Conservation (phyloP, 2,888 invertebrate species). For the Dasysyrphus albostriatus region DNA sequence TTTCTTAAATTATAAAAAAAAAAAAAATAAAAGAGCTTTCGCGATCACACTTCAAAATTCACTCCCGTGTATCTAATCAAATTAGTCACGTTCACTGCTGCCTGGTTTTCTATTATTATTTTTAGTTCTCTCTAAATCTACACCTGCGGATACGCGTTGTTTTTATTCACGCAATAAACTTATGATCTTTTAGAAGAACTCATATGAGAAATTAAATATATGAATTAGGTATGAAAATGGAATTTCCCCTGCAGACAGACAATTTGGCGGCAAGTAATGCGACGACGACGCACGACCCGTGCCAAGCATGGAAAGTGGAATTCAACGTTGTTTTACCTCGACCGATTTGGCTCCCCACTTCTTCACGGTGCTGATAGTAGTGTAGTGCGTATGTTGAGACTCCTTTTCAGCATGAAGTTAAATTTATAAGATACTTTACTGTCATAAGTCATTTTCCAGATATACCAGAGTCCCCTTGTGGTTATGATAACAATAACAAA, state of each 20-base stretch:
- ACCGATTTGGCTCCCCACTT: background rate
- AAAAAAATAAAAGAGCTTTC: background rate
- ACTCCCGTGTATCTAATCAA: slow-evolving; percentile 27
- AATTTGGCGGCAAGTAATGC: slow-evolving; percentile 18
- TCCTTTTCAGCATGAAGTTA: slow-evolving; percentile 33
- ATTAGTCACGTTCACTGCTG: slow-evolving; percentile 62
- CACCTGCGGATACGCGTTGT: slow-evolving; percentile 39
- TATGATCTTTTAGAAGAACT: slow-evolving; percentile 42
- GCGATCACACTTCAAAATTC: slow-evolving; percentile 21
- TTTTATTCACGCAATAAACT: slow-evolving; percentile 39
- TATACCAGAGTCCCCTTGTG: background rate
- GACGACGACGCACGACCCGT: background rate
- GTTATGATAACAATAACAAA: slow-evolving; percentile 26
- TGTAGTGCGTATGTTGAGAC: background rate
- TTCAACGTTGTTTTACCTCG: background rate
- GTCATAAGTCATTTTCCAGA: slow-evolving; percentile 52
- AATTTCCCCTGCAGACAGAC: slow-evolving; percentile 49
- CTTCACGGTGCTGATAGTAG: background rate
- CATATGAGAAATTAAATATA: slow-evolving; percentile 11
- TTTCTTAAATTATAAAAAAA: slow-evolving; percentile 4
- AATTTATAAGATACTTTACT: slow-evolving; percentile 32
- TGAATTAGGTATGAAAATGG: slow-evolving; percentile 31
- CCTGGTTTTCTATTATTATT: slow-evolving; percentile 19
- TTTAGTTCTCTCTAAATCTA: slow-evolving; percentile 19
- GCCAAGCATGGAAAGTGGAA: slow-evolving; percentile 23